These are phyloP conservation scores for Pseudochirops corinnae DNA, from an alignment of 2,797 vertebrate genomes.

Conservation along the genomic window DNA sequence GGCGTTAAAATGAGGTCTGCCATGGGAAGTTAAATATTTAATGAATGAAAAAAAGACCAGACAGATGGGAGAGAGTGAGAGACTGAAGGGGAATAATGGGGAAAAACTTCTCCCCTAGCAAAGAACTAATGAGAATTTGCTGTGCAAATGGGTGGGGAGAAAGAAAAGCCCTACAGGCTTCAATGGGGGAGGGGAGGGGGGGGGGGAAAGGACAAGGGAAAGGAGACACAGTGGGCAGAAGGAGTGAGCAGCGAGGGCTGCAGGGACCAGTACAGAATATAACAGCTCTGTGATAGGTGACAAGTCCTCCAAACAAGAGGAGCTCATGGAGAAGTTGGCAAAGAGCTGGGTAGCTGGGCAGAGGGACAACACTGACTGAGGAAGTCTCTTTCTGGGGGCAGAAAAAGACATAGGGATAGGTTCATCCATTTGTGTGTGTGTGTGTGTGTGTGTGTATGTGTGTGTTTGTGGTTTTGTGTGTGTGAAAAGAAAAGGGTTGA, in stretches of 20 bases:
- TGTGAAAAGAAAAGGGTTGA: constrained; percentile 74
- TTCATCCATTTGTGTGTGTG: constrained; percentile 3
- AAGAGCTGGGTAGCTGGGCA: constrained; percentile 60
- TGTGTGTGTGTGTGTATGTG: background rate
- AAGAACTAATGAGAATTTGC: constrained; percentile 21
- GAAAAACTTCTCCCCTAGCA: background rate
- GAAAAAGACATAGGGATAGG: constrained; percentile 60
- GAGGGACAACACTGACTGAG: constrained; percentile 64
- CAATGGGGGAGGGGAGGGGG: background rate
- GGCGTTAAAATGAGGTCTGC: constrained; percentile 72
- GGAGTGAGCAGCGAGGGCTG: background rate
- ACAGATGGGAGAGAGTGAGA: background rate
- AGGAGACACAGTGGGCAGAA: background rate
- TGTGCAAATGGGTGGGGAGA: background rate
- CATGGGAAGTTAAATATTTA: constrained; percentile 70
- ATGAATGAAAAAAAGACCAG: constrained; percentile 70
- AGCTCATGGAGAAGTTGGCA: constrained; percentile 54
- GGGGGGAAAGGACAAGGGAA: background rate
- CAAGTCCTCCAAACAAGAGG: constrained; percentile 35
- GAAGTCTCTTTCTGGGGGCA: constrained; percentile 52
- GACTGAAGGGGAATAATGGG: background rate
- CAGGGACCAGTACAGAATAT: constrained; percentile 40
- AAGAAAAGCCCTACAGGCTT: constrained; percentile 28
- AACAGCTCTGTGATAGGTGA: constrained; percentile 15
- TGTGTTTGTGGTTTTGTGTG: background rate